Percentiles rank a stretch among this genome's conserved stretches.
These are phyloP conservation scores for Drosophila stalkeri DNA, from an alignment of 2,888 invertebrate species.

Conservation along the genomic window DNA sequence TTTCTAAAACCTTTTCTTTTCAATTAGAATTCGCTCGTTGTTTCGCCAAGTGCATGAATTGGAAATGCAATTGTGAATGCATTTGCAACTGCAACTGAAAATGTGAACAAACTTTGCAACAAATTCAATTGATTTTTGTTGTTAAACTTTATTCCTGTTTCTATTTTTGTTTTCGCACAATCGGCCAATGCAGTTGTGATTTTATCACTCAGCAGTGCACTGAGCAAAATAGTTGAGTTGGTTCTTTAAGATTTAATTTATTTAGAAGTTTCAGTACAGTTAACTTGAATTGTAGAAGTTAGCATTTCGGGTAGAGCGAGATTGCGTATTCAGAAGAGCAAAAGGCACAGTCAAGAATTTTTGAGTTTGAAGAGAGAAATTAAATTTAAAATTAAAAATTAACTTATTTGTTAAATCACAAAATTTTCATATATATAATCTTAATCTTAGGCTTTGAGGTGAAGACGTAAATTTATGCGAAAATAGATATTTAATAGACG, in stretches of 20 bases:
- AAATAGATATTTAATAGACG: no score
- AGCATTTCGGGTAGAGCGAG: no score
- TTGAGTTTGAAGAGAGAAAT: no score
- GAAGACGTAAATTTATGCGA: no score
- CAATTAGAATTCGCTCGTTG: conserved; percentile 65
- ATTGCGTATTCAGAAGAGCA: no score
- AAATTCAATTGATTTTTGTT: conserved; percentile 63
- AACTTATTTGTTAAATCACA: no score
- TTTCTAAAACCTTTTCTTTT: conserved; percentile 45
- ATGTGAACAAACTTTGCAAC: conserved; percentile 50
- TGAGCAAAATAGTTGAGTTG: neutral
- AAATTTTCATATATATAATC: no score
- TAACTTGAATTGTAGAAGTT: no score
- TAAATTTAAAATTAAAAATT: no score
- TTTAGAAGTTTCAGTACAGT: no score
- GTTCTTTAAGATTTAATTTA: neutral
- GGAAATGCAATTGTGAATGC: neutral
- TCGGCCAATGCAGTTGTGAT: conserved; percentile 73
- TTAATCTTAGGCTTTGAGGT: no score
- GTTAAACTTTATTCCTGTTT: conserved; percentile 51
- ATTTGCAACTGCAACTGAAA: conserved; percentile 23
- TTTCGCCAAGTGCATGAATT: conserved; percentile 5
- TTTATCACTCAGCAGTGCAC: conserved; percentile 55
- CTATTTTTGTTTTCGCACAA: neutral
- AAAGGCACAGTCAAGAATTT: no score